These are phyloP conservation scores for Helarctos malayanus DNA, from an alignment of 2,797 vertebrate genomes.

Conservation along the genomic window DNA sequence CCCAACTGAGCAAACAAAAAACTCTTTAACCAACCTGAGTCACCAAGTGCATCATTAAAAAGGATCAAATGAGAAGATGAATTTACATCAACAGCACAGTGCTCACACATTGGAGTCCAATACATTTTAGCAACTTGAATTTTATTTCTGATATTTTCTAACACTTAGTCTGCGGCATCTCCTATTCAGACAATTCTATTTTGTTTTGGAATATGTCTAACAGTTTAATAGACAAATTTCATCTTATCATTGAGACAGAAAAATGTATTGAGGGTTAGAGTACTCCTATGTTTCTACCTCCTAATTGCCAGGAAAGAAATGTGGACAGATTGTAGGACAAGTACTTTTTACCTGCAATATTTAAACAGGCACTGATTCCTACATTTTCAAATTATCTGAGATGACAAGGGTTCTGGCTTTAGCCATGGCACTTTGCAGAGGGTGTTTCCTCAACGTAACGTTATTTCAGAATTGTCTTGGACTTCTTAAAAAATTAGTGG, in stretches of 20 bases:
- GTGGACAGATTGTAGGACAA: background rate
- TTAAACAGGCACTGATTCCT: background rate
- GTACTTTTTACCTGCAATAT: background rate
- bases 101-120: background rate
- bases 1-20: background rate
- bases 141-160: background rate
- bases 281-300: background rate
- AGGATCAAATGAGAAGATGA: background rate
- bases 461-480: background rate
- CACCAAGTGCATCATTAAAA: background rate
- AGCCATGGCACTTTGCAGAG: background rate
- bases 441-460: background rate
- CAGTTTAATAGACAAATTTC: background rate
- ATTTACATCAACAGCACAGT: background rate
- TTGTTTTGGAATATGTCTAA: slow-evolving; percentile 19
- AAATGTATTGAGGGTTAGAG: background rate
- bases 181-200: slow-evolving; percentile 4
- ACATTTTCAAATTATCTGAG: background rate
- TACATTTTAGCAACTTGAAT: background rate
- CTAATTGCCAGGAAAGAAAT: background rate
- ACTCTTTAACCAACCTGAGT: background rate
- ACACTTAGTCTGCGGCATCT: background rate
- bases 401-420: background rate
- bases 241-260: background rate
- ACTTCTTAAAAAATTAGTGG: background rate